These are phyloP conservation scores for Frankliniella fusca DNA, from an alignment of 2,888 invertebrate genomes.

Conservation along the genomic window DNA sequence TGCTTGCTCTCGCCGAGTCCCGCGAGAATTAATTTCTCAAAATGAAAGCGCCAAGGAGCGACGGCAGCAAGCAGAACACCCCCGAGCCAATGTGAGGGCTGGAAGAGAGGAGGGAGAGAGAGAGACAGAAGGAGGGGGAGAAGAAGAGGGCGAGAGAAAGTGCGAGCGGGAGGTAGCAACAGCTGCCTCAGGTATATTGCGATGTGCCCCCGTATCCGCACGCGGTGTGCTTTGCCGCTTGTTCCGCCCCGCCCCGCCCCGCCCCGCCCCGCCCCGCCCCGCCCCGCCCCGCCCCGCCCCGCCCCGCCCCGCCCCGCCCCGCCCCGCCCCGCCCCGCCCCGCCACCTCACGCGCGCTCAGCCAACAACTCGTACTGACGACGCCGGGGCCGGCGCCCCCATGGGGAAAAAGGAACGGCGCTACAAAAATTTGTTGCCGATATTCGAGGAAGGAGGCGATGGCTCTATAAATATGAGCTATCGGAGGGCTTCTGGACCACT, in stretches of 20 bases:
- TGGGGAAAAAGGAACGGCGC: not conserved
- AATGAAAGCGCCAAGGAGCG: not conserved
- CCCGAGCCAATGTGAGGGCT: not conserved
- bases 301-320: not conserved
- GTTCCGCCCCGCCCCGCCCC: not conserved
- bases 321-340: not conserved
- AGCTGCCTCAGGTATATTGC: constrained; percentile 15
- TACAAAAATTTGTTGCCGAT: constrained; percentile 20
- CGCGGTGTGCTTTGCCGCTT: not conserved
- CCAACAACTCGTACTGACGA: too few species aligned
- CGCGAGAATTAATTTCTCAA: constrained; percentile 23
- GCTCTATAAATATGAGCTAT: constrained; percentile 28
- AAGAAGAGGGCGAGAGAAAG: too few species aligned
- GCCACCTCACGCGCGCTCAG: too few species aligned
- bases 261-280: not conserved
- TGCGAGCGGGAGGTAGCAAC: not conserved
- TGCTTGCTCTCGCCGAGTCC: not conserved
- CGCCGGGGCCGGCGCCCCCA: not conserved
- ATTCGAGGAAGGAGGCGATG: constrained; percentile 21
- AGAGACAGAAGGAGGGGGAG: too few species aligned
- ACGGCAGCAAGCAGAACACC: not conserved
- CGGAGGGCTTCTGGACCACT: not conserved
- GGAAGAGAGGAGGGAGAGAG: too few species aligned
- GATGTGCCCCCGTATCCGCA: not conserved
- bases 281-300: not conserved